These are phyloP conservation scores for Propsilocerus akamusi DNA, from an alignment of 1,140 invertebrate genomes.

Conservation along the genomic window DNA sequence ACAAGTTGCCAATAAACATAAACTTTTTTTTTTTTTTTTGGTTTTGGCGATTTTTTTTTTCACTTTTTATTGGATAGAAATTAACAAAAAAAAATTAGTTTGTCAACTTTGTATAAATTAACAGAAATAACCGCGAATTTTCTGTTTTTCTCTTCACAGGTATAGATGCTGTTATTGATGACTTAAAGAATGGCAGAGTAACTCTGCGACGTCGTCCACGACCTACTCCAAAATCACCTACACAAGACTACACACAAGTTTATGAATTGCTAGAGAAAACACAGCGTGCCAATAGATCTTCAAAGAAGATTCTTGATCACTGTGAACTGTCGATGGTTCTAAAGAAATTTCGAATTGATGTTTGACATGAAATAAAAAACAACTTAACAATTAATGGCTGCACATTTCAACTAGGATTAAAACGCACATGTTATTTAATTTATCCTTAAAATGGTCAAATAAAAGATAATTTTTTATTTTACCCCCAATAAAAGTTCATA, in stretches of 20 bases:
- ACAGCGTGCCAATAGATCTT: conserved; percentile 22
- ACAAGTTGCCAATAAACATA: no score
- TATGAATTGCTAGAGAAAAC: conserved; percentile 23
- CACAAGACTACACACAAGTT: conserved; percentile 21
- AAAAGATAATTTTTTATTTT: no score
- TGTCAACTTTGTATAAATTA: no score
- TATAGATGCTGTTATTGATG: conserved; percentile 24
- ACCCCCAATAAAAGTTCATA: no score
- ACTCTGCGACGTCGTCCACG: conserved; percentile 16
- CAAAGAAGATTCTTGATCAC: conserved; percentile 19
- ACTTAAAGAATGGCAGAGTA: conserved; percentile 22
- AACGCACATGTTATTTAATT: no score
- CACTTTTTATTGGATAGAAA: no score
- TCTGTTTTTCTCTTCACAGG: conserved; percentile 11
- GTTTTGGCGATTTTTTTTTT: no score
- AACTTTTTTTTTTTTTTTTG: no score
- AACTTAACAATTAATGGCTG: no score
- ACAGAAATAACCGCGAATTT: not conserved
- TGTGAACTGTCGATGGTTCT: not conserved
- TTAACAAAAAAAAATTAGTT: no score
- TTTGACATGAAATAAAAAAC: not conserved
- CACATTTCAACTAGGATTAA: no score
- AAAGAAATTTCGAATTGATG: not conserved
- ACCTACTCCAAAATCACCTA: conserved; percentile 15
- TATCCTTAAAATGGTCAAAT: no score